Base-by-base conservation (phyloP, 1,140 invertebrate genomes). In the Callitettix versicolor region DNA sequence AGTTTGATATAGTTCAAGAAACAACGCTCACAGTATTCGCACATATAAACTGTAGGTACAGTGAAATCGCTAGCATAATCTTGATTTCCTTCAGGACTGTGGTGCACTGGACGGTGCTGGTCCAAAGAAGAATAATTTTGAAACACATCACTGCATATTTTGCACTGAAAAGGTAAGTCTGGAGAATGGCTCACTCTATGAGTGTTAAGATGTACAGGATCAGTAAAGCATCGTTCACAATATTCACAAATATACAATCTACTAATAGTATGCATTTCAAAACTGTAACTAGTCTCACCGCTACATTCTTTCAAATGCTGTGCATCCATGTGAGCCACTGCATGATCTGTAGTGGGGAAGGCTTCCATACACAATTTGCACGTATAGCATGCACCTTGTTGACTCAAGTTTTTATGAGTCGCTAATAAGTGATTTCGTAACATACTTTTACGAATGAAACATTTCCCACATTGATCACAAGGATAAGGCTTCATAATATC, bases 401-500 rank as follows among this genome's bases (percentile, higher is more conserved):
- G 47, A 21, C 44, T 46, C 17, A 47, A 18, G n/a, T 58, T 49
- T 46, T 57, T 58, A 38, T 62, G 61, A 33, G 49, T 41, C 3
- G 52, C 26, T 12, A 56, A n/a, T 15, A 63, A 48, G 44, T 63
- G 62, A 40, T 58, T 61, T 24, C 52, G 56, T 30, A 64, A 44
- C 53, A 58, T 59, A 42, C 54, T 54, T 58, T 60, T 62, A n/a
- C 56, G 40, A 11, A 56, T 54, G 42, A 59, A 64, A 24, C 38
- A 58, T 52, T 62, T 64, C 4, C 59, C 59, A 56, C 62, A 64
- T 11, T 53, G 55, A 20, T 64, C 62, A 50, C 62, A 64, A 14
- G 50, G 22, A 42, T 46, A 62, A n/a, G 59, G 61, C 46, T 60
- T 60, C 18, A 54, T 48, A 3, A 46, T 21, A 18, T 49, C 49